These are phyloP conservation scores for Sebastes umbrosus DNA, from an alignment of 2,797 vertebrate species.

Conservation along the genomic window DNA sequence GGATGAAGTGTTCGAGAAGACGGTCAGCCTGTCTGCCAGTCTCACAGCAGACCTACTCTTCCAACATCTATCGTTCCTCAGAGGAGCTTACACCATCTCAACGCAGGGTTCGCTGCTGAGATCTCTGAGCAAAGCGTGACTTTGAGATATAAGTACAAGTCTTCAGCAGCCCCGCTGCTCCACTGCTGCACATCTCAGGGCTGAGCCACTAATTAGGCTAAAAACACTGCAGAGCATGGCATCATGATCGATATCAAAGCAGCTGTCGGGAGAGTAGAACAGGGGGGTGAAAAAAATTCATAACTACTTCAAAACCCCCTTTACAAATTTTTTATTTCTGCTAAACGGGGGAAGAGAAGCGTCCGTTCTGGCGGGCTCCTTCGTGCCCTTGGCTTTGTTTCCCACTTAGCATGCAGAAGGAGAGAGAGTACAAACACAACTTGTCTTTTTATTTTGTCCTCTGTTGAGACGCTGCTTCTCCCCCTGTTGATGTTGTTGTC, in stretches of 20 bases:
- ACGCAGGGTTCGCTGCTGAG: conserved; percentile 29
- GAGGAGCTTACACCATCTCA: conserved; percentile 21
- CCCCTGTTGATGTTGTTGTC: conserved; percentile 57
- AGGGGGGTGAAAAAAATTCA: conserved; percentile 32
- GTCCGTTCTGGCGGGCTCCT: conserved; percentile 62
- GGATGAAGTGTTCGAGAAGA: conserved; percentile 5
- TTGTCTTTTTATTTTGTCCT: conserved; percentile 69
- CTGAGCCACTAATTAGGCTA: conserved; percentile 79
- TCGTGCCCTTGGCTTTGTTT: conserved; percentile 70
- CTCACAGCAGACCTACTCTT: conserved; percentile 12
- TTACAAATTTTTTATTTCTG: conserved; percentile 55
- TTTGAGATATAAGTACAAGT: conserved; percentile 59
- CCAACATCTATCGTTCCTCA: conserved; percentile 19
- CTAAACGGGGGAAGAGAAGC: conserved; percentile 73
- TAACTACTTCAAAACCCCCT: conserved; percentile 68
- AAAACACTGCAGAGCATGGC: conserved; percentile 74
- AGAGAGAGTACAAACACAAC: conserved; percentile 57
- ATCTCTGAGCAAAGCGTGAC: conserved; percentile 57
- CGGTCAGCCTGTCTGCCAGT: neutral
- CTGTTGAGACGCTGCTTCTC: conserved; percentile 52
- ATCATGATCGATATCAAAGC: conserved; percentile 83
- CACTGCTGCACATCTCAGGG: conserved; percentile 69
- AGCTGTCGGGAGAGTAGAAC: conserved; percentile 71
- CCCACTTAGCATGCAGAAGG: conserved; percentile 70
- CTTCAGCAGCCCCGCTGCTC: conserved; percentile 61